These are phyloP conservation scores for Yponomeuta sedellus DNA, from an alignment of 2,888 invertebrate genomes.

Conservation along the genomic window DNA sequence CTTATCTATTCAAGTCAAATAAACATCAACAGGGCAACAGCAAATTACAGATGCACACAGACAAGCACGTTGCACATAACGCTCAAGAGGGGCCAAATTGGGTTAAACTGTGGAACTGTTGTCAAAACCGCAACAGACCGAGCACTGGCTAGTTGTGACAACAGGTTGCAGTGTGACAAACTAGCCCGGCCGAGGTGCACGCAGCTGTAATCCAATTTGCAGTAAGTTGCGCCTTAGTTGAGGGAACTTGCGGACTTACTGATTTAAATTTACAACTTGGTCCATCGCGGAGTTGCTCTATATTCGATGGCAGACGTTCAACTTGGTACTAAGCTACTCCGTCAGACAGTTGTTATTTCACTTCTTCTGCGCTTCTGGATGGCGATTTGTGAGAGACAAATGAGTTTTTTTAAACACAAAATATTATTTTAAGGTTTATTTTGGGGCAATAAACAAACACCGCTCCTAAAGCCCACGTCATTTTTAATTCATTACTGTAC, in stretches of 20 bases:
- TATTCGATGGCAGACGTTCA: not conserved
- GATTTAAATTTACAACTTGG: constrained; percentile 71
- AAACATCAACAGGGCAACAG: no score
- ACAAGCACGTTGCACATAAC: not conserved
- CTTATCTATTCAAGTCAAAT: no score
- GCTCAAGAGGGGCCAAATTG: not conserved
- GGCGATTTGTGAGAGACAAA: no score
- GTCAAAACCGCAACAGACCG: constrained; percentile 6
- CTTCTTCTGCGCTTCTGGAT: no score
- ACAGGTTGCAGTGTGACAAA: constrained; percentile 38
- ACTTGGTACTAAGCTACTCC: not conserved
- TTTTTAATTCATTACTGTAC: no score
- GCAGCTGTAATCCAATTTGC: constrained; percentile 63
- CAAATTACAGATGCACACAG: no score
- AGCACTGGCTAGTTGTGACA: constrained; percentile 20
- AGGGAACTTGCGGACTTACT: constrained; percentile 55
- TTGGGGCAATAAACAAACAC: no score
- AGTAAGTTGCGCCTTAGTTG: constrained; percentile 45
- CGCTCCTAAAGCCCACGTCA: no score
- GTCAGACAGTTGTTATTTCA: no score
- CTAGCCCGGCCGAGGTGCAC: constrained; percentile 36
- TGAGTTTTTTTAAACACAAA: no score
- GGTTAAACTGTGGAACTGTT: constrained; percentile 5
- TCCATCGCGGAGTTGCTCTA: constrained; percentile 28
- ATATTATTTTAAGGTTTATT: no score